phyloP scores from a whole-genome alignment of 2,888 invertebrate species.

The Melanophora roralis region DNA sequence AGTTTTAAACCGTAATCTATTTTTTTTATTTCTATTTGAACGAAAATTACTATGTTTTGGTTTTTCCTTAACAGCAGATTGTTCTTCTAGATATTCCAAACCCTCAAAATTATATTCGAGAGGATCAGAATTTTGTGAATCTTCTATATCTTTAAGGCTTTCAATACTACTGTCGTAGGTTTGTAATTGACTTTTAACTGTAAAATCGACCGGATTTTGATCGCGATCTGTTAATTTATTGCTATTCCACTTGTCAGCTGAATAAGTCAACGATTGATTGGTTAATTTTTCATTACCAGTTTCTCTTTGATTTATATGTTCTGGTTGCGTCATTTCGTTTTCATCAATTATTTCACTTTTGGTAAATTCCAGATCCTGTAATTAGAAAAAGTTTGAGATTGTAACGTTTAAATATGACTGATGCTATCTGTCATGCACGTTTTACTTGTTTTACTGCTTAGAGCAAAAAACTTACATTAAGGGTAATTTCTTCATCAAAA shows the following conservation, averaged over 20 bases:
- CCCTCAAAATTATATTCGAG: not conserved
- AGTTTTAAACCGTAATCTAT: slow-evolving; percentile 20
- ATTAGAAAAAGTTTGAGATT: not conserved
- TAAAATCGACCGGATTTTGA: not conserved
- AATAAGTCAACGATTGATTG: not conserved
- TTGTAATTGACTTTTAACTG: not conserved
- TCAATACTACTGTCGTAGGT: not conserved
- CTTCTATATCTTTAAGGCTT: not conserved
- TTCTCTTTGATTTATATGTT: not conserved
- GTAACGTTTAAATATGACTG: slow-evolving; percentile 28
- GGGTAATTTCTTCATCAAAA: slow-evolving; percentile 26
- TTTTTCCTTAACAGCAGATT: not conserved
- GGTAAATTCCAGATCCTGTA: not conserved
- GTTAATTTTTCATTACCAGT: not conserved
- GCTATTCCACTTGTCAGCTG: not conserved
- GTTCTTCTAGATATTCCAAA: not conserved
- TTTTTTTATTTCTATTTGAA: slow-evolving; percentile 14
- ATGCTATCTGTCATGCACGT: slow-evolving; percentile 46
- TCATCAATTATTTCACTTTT: slow-evolving; percentile 8
- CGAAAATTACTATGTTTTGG: not conserved
- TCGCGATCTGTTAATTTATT: not conserved
- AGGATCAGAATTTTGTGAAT: not conserved
- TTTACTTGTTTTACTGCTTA: not conserved
- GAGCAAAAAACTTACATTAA: slow-evolving; percentile 13
- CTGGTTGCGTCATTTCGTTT: not conserved